Conservation (phyloP, 2,113 vertebrate species). For the Apodemus speciosus region DNA sequence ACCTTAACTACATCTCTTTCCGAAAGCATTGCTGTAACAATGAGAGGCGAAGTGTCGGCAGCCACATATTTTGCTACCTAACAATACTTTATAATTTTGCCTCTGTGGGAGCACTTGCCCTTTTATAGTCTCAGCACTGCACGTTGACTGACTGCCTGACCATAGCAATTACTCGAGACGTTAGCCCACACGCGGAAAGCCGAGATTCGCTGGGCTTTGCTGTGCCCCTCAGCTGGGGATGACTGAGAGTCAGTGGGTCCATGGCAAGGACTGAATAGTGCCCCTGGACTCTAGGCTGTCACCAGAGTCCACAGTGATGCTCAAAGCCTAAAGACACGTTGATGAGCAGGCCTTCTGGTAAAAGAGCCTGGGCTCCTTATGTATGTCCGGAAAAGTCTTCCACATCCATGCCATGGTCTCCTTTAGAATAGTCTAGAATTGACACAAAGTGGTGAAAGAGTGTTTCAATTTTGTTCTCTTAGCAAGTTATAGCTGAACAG, state of each 20-base stretch:
- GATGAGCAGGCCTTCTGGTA: background rate
- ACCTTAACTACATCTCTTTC: conserved; percentile 74
- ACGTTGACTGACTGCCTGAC: conserved; percentile 65
- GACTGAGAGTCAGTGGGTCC: background rate
- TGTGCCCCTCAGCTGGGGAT: background rate
- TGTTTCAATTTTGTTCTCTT: background rate
- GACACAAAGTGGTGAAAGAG: background rate
- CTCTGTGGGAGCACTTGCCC: conserved; percentile 32
- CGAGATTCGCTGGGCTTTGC: background rate
- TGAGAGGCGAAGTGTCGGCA: conserved; percentile 70
- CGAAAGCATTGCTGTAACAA: conserved; percentile 62
- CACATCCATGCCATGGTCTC: background rate
- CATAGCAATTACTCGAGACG: conserved; percentile 34
- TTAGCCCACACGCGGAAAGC: conserved; percentile 8
- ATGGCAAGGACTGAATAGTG: too few relatives aligned
- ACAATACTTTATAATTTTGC: conserved; percentile 67
- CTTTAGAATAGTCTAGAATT: background rate
- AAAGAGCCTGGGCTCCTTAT: background rate
- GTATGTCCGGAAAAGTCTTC: background rate
- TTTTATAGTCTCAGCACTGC: conserved; percentile 56
- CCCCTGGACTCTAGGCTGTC: background rate
- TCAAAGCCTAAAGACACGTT: background rate
- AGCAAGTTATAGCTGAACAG: background rate
- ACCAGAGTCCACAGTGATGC: background rate
- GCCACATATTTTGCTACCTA: conserved; percentile 64